Conservation (phyloP, 1,140 invertebrate species). For the Campoletis sonorensis region DNA sequence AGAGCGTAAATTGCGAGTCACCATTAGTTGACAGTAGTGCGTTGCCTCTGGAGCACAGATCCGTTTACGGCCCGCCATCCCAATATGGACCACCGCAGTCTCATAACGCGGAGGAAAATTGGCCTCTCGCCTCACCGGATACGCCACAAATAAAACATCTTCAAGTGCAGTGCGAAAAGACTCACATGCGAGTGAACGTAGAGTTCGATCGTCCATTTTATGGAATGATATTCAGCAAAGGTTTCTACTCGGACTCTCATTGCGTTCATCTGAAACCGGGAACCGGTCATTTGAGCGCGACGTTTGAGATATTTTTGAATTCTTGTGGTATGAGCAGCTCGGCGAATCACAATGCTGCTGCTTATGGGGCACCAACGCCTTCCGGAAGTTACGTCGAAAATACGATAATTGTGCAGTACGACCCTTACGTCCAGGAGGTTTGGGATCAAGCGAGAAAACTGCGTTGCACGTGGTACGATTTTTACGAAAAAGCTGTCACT, state of each 20-base stretch:
- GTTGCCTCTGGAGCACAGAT: slow-evolving; percentile 86
- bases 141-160: slow-evolving; percentile 94
- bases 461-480: slow-evolving; percentile 96
- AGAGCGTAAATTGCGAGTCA: slow-evolving; percentile 85
- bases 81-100: slow-evolving; percentile 79
- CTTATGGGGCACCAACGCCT: slow-evolving; percentile 87
- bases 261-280: slow-evolving; percentile 94
- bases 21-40: slow-evolving; percentile 87
- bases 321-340: slow-evolving; percentile 94
- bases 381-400: slow-evolving; percentile 96
- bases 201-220: slow-evolving; percentile 97
- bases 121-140: slow-evolving; percentile 89
- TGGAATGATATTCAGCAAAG: slow-evolving; percentile 97
- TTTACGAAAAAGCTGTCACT: slow-evolving; percentile 95
- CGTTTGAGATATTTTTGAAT: slow-evolving; percentile 94
- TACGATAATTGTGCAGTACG: slow-evolving; percentile 96
- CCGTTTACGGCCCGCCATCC: slow-evolving; percentile 84
- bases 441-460: slow-evolving; percentile 91
- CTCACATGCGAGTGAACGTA: slow-evolving; percentile 95
- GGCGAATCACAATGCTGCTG: slow-evolving; percentile 88
- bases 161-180: slow-evolving; percentile 97
- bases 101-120: slow-evolving; percentile 83
- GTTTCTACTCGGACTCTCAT: slow-evolving; percentile 92
- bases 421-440: slow-evolving; percentile 95
- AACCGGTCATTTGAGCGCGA: slow-evolving; percentile 91